A percentile compares a stretch with the other conserved stretches of the same genome.
These are phyloP conservation scores for Lomographa bimaculata DNA, from an alignment of 2,888 invertebrate genomes.

Conservation along the genomic window DNA sequence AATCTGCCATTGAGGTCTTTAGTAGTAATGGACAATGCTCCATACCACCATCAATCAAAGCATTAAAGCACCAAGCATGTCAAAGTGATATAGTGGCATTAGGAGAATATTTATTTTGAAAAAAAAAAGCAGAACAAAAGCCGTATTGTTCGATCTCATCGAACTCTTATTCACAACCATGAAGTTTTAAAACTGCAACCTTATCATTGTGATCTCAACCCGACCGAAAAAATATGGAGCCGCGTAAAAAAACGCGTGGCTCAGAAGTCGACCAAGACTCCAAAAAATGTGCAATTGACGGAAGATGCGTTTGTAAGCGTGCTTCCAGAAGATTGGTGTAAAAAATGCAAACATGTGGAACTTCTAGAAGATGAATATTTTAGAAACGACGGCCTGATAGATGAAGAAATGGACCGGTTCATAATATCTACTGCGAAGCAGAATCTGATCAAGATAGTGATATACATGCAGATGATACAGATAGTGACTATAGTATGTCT, in stretches of 20 bases:
- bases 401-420: slow-evolving; percentile 18
- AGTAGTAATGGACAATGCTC: slow-evolving; percentile 1
- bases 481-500: slow-evolving; percentile 16
- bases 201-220: slow-evolving; percentile 22
- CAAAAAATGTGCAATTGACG: slow-evolving; percentile 6
- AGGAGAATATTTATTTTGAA: slow-evolving; percentile 27
- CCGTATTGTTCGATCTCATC: slow-evolving; percentile 23
- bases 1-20: slow-evolving; percentile 6
- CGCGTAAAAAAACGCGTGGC: slow-evolving; percentile 29
- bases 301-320: slow-evolving; percentile 27
- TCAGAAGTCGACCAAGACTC: slow-evolving; percentile 26
- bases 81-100: slow-evolving; percentile 21
- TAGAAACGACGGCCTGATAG: slow-evolving; percentile 11
- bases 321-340: slow-evolving; percentile 19
- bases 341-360: slow-evolving; percentile 19
- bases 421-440: slow-evolving; percentile 7
- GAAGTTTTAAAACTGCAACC: slow-evolving; percentile 26
- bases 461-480: slow-evolving; percentile 6
- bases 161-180: slow-evolving; percentile 21
- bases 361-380: slow-evolving; percentile 17
- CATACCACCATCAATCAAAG: background rate
- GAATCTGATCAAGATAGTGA: slow-evolving; percentile 15
- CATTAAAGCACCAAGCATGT: slow-evolving; percentile 21
- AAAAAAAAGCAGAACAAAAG: slow-evolving; percentile 21
- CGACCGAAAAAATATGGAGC: slow-evolving; percentile 31